phyloP scores from a whole-genome alignment of 2,797 vertebrate genomes.

The Trachurus trachurus region DNA sequence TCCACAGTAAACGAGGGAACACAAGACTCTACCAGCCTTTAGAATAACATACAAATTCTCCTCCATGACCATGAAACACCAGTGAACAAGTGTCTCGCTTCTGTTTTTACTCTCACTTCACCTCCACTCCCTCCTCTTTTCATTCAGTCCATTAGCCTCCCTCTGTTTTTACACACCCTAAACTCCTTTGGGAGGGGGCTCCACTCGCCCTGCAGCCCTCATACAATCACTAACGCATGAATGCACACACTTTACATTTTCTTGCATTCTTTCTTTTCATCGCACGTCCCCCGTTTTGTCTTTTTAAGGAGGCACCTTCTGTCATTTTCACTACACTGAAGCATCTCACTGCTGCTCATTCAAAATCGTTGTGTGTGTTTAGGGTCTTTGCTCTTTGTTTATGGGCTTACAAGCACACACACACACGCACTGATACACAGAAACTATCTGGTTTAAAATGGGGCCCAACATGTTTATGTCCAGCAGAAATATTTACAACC shows the following conservation, averaged over 20 bases:
- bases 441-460: slow-evolving; percentile 43
- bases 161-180: slow-evolving; percentile 73
- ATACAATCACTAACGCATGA: slow-evolving; percentile 41
- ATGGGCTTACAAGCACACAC: slow-evolving; percentile 31
- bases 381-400: slow-evolving; percentile 37
- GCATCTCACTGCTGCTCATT: slow-evolving; percentile 19
- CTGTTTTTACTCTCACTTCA: slow-evolving; percentile 45
- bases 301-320: slow-evolving; percentile 24
- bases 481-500: slow-evolving; percentile 78
- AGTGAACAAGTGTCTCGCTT: slow-evolving; percentile 28
- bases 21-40: slow-evolving; percentile 25
- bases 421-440: slow-evolving; percentile 33
- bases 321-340: slow-evolving; percentile 1
- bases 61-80: slow-evolving; percentile 50
- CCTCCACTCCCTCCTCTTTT: slow-evolving; percentile 33
- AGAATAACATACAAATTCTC: slow-evolving; percentile 68
- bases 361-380: background rate
- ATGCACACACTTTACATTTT: slow-evolving; percentile 49
- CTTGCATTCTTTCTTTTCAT: slow-evolving; percentile 45
- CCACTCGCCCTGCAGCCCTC: slow-evolving; percentile 31
- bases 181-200: slow-evolving; percentile 51
- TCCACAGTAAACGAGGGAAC: slow-evolving; percentile 41
- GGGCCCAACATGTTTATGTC: slow-evolving; percentile 72
- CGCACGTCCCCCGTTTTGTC: slow-evolving; percentile 14
- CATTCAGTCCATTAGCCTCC: slow-evolving; percentile 71